Base-by-base conservation (phyloP, 2,888 invertebrate genomes). In the Xestoiulus laeticollis region DNA sequence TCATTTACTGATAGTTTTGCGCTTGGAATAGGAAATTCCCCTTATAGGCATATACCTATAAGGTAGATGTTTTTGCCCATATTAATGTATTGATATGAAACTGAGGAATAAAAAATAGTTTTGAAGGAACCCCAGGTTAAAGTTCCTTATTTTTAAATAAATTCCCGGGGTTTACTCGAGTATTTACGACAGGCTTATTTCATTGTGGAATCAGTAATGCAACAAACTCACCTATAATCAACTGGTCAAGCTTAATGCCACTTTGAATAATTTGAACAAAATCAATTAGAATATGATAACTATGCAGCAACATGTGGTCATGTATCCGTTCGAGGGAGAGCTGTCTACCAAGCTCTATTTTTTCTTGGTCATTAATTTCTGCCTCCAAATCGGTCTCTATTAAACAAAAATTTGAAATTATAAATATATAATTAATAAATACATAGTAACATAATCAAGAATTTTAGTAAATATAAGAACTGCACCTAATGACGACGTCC, bases 181-280 rank as follows among this genome's bases (percentile, higher is more conserved):
- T n/a, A n/a, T n/a, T n/a, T n/a, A n/a, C n/a, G n/a, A n/a, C n/a
- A n/a, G n/a, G n/a, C n/a, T n/a, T n/a, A n/a, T n/a, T n/a, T 85
- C n/a, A 85, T n/a, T 5, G n/a, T 6, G 2, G 38, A 30, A 44
- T 44, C 86, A 32, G 1, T 53, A 33, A 53, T 30, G 12, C 8
- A 43, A 1, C 22, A 14, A 33, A 10, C 87, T 68, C 19, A 78
- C 87, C 87, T 38, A 32, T 2, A 8, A 82, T 87, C 33, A 87
- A 87, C 33, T 78, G 87, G 44, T 87, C 82, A 26, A 87, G 26
- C 32, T 68, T 87, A n/a, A 38, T 87, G 38, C 8, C 14, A 32
- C 33, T 78, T 33, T 38, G 38, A 68, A 87, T 14, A 22, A 87
- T 33, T 26, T 44, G 33, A 33, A 16, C 33, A 82, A 87, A 44